These are phyloP conservation scores for Strongylocentrotus purpuratus DNA, from an alignment of 35 echinoderm and acorn worm species.

Conservation along the genomic window DNA sequence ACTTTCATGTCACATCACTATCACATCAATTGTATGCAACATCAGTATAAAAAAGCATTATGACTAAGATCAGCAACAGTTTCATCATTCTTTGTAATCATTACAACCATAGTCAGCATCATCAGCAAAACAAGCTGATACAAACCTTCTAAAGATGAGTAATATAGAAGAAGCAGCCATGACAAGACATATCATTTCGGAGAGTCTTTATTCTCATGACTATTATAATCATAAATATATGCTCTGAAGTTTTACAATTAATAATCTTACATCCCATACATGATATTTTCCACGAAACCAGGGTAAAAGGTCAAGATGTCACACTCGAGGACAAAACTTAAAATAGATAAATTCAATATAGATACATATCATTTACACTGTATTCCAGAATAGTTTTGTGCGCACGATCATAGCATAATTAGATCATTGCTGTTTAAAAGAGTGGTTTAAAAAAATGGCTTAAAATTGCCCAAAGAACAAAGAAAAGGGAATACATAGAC, in stretches of 20 bases:
- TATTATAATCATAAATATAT: neutral
- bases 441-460: neutral
- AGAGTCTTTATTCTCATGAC: neutral
- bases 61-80: no score
- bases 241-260: neutral
- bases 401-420: neutral
- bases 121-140: no score
- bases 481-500: neutral
- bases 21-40: no score
- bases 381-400: neutral
- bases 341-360: slow-evolving; percentile 3
- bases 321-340: neutral
- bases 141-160: neutral
- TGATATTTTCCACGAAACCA: neutral
- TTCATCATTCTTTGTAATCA: no score
- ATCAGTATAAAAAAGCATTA: no score
- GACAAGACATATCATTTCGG: neutral
- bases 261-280: neutral
- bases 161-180: neutral
- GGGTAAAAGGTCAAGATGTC: neutral
- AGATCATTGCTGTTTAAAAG: neutral
- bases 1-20: no score
- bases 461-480: neutral
- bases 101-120: no score
- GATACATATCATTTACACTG: neutral